Base-by-base conservation (phyloP, 2,113 vertebrate species). In the Perca schrenkii region DNA sequence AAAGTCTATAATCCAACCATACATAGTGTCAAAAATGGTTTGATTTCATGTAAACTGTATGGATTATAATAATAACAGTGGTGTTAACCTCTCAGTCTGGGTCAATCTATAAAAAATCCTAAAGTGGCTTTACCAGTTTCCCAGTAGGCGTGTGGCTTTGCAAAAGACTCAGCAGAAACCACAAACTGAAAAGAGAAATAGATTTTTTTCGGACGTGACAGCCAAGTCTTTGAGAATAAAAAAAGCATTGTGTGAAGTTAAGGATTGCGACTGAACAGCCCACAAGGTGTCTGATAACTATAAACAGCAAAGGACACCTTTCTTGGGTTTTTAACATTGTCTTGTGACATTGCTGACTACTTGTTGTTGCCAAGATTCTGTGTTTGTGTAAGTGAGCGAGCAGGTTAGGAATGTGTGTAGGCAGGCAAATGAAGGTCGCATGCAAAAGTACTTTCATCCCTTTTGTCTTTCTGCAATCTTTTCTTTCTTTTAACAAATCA, bases 361-460 rank as follows among this genome's bases (percentile, higher is more conserved):
- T 12, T 21, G 16, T 74, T 8, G 19, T 46, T 75, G 77, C 53
- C 75, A 61, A 28, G 47, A 31, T 15, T 82, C 4, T 22, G 34
- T 71, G 68, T 69, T 82, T 80, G 63, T 60, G 16, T 19, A 16
- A 63, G 52, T 73, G 78, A 81, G 19, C 4, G 0, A 79, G 62
- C 43, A 75, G 61, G 74, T 83, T 36, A 68, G 87, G 86, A 90
- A 90, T 86, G 90, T 80, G 25, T 62, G 84, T 77, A 58, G 78
- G 85, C 10, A 17, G 47, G 17, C 52, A 50, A 63, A 36, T 54
- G n/a, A 61, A 75, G 65, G 46, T 63, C 7, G 53, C 28, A 64
- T n/a, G 67, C 17, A 52, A 4, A 62, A 43, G 11, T 7, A 21
- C 43, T n/a, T 34, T 19, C 13, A 47, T 71, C 53, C 40, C 17